Evolutionary conservation across 2,888 invertebrate genomes (phyloP), one percentile per base, ranked within the genome.

Genomic region (Tenthredo amoena): DNA sequence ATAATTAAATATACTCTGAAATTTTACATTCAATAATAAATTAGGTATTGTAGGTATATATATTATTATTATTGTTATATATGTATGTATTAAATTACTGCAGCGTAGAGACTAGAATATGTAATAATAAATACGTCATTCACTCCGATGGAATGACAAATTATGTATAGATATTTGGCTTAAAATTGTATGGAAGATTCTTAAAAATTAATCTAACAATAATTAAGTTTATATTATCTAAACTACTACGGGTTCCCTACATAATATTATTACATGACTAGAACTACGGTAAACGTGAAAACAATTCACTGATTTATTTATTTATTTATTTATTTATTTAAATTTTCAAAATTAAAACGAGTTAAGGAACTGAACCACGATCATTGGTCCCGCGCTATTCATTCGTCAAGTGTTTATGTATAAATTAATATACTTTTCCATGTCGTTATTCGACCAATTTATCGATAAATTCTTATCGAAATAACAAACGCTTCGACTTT

Each of bases 361-460:
- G 15, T 34, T 31, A 37, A 26, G 72, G 21, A 74, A 74, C 43
- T 74, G 43, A 74, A 43, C 72, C 21, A 74, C 21, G 21, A 74
- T 43, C 43, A 43, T 74, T 74, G 72, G 72, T 74, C 72, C 72
- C 72, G 40, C 72, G 40, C 43, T 40, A 18, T 43, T n/a, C 40
- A 12, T 74, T 43, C 40, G n/a, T 40, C 31, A 21, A 72, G 6
- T 21, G 12, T 43, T 43, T 37, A 21, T n/a, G 1, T 43, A 37
- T 37, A 37, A 18, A 71, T 34, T 71, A 5, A 1, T 34, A 18
- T 34, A 71, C 0, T 68, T 18, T 68, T 68, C 1, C 18, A 47
- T 37, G 37, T 37, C 12, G 47, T 47, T 47, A 15, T 47, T 47
- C 47, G 47, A 2, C 47, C 31, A 65, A 12, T 68, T 31, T 31